These are phyloP conservation scores for Malacosoma neustria DNA, from an alignment of 2,888 invertebrate species.

Conservation along the genomic window DNA sequence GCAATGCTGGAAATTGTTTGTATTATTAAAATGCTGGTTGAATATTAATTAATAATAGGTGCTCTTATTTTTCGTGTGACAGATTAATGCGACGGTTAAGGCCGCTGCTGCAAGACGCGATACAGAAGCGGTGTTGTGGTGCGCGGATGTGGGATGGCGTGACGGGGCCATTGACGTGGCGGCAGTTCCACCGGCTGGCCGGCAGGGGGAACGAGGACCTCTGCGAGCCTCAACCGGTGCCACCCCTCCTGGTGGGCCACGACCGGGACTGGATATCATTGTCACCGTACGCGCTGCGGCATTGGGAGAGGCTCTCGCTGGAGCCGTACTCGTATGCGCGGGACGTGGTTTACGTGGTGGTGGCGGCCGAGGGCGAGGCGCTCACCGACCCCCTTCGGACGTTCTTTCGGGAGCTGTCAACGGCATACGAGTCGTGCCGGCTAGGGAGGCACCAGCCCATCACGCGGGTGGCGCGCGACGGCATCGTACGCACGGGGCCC, in stretches of 20 bases:
- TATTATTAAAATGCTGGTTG: too few species aligned
- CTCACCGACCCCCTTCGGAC: conserved; percentile 84
- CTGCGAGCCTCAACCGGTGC: conserved; percentile 98
- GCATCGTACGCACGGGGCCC: conserved; percentile 83
- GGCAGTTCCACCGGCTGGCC: conserved; percentile 96
- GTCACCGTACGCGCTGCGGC: conserved; percentile 94
- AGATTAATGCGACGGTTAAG: conserved; percentile 92
- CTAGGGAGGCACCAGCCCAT: conserved; percentile 96
- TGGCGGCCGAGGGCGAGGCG: conserved; percentile 94
- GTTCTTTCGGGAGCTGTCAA: conserved; percentile 95
- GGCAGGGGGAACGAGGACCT: conserved; percentile 96
- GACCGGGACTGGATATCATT: conserved; percentile 96
- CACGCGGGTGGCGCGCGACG: conserved; percentile 87
- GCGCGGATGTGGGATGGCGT: conserved; percentile 96
- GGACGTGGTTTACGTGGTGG: conserved; percentile 95
- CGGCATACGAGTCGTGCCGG: conserved; percentile 95
- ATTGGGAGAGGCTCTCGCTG: conserved; percentile 97
- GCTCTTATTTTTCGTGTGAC: conserved; percentile 3
- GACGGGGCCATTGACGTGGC: conserved; percentile 97
- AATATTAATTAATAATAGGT: too few species aligned
- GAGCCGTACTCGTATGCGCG: conserved; percentile 97
- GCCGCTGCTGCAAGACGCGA: conserved; percentile 95
- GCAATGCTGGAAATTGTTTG: too few species aligned
- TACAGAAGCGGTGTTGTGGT: conserved; percentile 93
- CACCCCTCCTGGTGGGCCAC: conserved; percentile 93